Conservation (phyloP, 2,113 vertebrate species). For the Ceratotherium simum region DNA sequence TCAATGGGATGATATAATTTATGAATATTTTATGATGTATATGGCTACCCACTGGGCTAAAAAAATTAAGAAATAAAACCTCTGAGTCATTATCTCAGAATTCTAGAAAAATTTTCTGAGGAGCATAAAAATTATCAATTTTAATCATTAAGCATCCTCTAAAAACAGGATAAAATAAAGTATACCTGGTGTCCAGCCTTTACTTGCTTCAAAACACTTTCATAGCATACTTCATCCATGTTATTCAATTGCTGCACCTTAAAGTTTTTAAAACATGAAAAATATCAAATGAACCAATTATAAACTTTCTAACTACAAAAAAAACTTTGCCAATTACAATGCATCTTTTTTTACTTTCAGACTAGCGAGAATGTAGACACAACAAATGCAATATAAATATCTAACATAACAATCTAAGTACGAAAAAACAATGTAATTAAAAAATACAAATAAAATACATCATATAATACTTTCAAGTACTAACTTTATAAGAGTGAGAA, state of each 20-base stretch:
- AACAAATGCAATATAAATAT: conserved; percentile 1
- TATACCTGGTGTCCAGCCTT: conserved; percentile 96
- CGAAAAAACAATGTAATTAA: neutral
- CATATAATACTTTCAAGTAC: neutral
- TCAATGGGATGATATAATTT: neutral
- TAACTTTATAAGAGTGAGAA: neutral
- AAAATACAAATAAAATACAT: conserved; percentile 38
- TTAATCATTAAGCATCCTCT: conserved; percentile 41
- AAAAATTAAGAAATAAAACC: conserved; percentile 50
- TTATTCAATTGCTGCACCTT: conserved; percentile 97
- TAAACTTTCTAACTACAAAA: conserved; percentile 11
- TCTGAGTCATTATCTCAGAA: conserved; percentile 34
- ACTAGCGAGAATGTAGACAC: conserved; percentile 13
- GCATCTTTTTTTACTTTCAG: neutral
- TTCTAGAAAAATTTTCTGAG: neutral
- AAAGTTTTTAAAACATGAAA: conserved; percentile 68
- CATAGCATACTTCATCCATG: conserved; percentile 98
- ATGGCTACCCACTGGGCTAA: neutral
- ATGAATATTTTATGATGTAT: neutral
- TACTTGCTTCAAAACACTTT: conserved; percentile 96
- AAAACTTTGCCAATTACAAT: neutral
- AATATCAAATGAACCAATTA: conserved; percentile 45
- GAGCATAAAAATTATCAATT: neutral
- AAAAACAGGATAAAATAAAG: conserved; percentile 44
- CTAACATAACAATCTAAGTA: neutral